phyloP scores from a whole-genome alignment of 2,888 invertebrate genomes.

The Scotopteryx bipunctaria region DNA sequence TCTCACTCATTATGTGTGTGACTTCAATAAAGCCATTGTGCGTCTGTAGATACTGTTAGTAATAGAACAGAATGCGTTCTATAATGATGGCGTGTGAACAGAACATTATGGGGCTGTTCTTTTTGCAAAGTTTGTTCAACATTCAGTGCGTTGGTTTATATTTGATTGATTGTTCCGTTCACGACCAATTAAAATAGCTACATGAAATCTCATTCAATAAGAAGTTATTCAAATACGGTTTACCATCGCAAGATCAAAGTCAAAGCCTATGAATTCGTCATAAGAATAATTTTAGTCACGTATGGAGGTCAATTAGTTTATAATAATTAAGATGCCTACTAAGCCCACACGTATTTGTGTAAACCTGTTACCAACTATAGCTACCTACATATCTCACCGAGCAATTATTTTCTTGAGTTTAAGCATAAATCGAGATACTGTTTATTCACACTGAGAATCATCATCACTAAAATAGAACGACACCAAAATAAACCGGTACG shows the following conservation, averaged over 20 bases:
- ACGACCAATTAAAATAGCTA: conserved; percentile 8
- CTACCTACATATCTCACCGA: conserved; percentile 21
- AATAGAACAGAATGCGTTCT: conserved; percentile 13
- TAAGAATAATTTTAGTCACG: too few relatives aligned
- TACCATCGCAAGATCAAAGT: neutral
- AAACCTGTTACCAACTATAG: conserved; percentile 15
- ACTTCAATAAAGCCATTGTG: conserved; percentile 51
- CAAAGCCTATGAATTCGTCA: too few relatives aligned
- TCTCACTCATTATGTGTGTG: conserved; percentile 53
- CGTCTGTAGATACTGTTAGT: conserved; percentile 20
- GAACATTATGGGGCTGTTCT: conserved; percentile 4
- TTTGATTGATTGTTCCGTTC: conserved; percentile 15
- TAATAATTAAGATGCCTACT: neutral
- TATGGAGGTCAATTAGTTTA: neutral
- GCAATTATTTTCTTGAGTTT: conserved; percentile 40
- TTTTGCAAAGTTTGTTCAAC: conserved; percentile 5
- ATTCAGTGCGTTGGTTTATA: conserved; percentile 5
- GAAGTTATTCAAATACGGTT: too few relatives aligned
- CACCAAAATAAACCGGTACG: conserved; percentile 68
- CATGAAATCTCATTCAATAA: too few relatives aligned
- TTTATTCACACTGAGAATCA: conserved; percentile 66
- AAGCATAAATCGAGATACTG: conserved; percentile 56
- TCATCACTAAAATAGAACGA: conserved; percentile 67
- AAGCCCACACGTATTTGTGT: conserved; percentile 2
- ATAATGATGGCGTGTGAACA: conserved; percentile 18